Evolutionary conservation across 1,140 invertebrate species (phyloP).

Genomic region (Drosophila rhopaloa): DNA sequence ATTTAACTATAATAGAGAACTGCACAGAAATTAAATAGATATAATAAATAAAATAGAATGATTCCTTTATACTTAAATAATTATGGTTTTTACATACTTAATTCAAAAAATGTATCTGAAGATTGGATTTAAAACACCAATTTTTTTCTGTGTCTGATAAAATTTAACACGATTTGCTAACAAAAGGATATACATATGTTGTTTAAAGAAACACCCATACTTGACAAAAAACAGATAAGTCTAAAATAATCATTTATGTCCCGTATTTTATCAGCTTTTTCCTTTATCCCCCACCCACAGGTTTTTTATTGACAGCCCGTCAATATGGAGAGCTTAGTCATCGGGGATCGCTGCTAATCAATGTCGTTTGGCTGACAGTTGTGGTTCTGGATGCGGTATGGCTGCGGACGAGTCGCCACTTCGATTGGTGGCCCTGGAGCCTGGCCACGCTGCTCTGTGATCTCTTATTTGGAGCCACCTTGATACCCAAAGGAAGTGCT

Average conservation of each 20-base stretch:
- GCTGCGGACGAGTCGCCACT: constrained; percentile 85
- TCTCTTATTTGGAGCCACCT: constrained; percentile 87
- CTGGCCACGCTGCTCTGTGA: constrained; percentile 86
- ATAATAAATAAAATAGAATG: too few relatives aligned
- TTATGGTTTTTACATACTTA: too few relatives aligned
- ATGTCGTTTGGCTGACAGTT: constrained; percentile 88
- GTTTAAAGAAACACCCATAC: neutral
- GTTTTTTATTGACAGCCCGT: constrained; percentile 89
- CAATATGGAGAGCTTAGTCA: constrained; percentile 88
- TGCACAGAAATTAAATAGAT: too few relatives aligned
- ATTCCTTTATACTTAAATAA: too few relatives aligned
- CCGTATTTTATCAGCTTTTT: constrained; percentile 5
- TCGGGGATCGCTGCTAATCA: constrained; percentile 89
- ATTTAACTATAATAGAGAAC: too few relatives aligned
- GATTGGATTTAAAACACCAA: neutral
- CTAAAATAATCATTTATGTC: neutral
- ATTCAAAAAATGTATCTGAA: neutral
- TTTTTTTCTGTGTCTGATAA: neutral
- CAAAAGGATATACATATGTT: neutral
- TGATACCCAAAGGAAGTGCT: constrained; percentile 86
- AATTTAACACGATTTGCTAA: neutral
- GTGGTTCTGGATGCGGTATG: constrained; percentile 88
- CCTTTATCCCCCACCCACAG: constrained; percentile 23
- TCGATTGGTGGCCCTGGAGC: constrained; percentile 85
- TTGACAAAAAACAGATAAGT: neutral